phyloP scores from a whole-genome alignment of 2,888 invertebrate species.

The Dendrolimus pini region DNA sequence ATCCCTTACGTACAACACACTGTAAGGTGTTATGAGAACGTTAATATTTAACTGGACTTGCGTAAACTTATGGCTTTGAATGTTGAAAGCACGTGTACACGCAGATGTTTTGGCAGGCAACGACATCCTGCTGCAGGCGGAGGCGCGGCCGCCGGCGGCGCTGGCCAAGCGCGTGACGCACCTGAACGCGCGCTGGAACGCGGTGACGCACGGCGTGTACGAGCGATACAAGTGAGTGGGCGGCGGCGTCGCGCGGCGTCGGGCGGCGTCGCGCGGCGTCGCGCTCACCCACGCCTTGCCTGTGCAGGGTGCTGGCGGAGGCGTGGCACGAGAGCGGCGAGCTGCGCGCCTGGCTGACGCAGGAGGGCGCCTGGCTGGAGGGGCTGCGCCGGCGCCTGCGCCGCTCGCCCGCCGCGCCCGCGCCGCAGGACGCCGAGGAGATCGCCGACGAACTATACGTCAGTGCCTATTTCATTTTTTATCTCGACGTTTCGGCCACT shows the following conservation, averaged over 20 bases:
- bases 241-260: neutral
- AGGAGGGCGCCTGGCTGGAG: constrained; percentile 86
- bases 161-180: constrained; percentile 81
- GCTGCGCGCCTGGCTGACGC: constrained; percentile 86
- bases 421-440: constrained; percentile 92
- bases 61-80: too few relatives aligned
- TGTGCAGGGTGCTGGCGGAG: constrained; percentile 77
- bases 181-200: constrained; percentile 84
- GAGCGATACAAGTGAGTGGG: constrained; percentile 76
- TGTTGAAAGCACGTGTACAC: too few relatives aligned
- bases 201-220: constrained; percentile 81
- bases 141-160: constrained; percentile 67
- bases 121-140: constrained; percentile 79
- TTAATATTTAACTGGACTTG: too few relatives aligned
- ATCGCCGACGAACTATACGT: constrained; percentile 90
- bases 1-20: too few relatives aligned
- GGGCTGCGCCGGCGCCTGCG: constrained; percentile 86
- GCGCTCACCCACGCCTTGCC: neutral
- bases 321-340: constrained; percentile 87
- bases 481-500: too few relatives aligned
- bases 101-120: constrained; percentile 52
- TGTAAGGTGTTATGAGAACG: too few relatives aligned
- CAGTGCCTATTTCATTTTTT: constrained; percentile 15
- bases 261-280: constrained; percentile 59
- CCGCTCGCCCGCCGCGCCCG: constrained; percentile 80